Conservation (phyloP, 2,797 vertebrate genomes). For the Microtus californicus region DNA sequence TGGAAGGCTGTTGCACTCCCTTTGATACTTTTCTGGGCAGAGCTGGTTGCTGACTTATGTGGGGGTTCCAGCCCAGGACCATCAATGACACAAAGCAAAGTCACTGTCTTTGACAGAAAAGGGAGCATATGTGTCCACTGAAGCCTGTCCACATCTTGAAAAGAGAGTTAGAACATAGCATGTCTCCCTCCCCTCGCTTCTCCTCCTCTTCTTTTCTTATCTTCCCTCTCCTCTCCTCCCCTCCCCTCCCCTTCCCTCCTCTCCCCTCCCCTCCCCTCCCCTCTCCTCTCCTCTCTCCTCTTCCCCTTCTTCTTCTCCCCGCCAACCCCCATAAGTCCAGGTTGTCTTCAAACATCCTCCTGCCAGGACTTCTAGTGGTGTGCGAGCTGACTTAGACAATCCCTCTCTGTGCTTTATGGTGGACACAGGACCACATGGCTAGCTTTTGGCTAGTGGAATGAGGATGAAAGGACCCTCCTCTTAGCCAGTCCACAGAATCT, state of each 20-base stretch:
- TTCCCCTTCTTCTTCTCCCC: neutral
- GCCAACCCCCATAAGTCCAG: neutral
- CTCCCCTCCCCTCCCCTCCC: no score
- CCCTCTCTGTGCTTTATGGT: neutral
- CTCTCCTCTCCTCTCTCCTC: no score
- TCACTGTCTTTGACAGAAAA: neutral
- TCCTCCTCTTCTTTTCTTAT: accelerated
- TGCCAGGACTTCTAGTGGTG: neutral
- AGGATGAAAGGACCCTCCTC: neutral
- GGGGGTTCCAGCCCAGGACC: neutral
- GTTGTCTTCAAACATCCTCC: neutral
- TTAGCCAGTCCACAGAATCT: neutral
- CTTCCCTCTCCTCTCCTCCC: accelerated
- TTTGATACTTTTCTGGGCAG: neutral
- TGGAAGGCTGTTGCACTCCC: neutral
- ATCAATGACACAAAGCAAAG: neutral
- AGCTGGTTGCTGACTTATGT: neutral
- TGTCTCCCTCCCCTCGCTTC: neutral
- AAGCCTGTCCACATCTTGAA: neutral
- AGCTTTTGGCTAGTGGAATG: neutral
- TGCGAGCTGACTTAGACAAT: neutral
- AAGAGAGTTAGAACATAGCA: neutral
- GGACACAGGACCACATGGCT: neutral
- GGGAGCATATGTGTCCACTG: neutral
- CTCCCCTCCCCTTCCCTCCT: neutral